Evolutionary conservation across 2,113 vertebrate genomes (phyloP).

Genomic region (Calypte anna): DNA sequence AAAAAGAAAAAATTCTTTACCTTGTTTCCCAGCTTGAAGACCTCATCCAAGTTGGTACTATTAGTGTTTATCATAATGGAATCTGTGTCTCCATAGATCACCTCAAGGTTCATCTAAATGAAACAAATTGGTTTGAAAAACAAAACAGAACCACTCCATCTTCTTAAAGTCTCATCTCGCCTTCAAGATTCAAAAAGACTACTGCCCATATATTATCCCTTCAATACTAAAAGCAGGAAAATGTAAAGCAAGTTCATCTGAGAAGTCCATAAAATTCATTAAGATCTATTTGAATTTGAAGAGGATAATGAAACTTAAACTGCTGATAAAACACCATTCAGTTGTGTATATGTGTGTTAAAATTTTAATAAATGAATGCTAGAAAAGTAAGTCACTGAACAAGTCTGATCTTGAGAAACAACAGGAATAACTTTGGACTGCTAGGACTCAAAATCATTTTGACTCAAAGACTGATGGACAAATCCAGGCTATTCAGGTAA

Average conservation of each 20-base stretch:
- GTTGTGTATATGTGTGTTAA: background rate
- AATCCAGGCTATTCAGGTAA: background rate
- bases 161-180: background rate
- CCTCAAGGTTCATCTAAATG: slow-evolving; percentile 95
- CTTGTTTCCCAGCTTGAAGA: slow-evolving; percentile 96
- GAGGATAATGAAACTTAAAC: background rate
- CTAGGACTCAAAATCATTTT: background rate
- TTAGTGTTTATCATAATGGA: slow-evolving; percentile 99
- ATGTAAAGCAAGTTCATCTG: background rate
- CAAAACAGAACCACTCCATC: background rate
- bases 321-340: background rate
- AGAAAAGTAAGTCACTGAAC: background rate
- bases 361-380: background rate
- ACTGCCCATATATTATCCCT: background rate
- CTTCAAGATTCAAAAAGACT: background rate
- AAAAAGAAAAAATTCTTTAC: slow-evolving; percentile 65
- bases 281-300: background rate
- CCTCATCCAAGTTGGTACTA: slow-evolving; percentile 91
- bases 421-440: background rate
- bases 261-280: background rate
- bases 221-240: background rate
- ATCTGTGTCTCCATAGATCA: slow-evolving; percentile 98
- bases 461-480: background rate
- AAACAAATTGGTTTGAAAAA: slow-evolving; percentile 49
- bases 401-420: background rate